These are phyloP conservation scores for Peribatodes rhomboidaria DNA, from an alignment of 2,888 invertebrate genomes.

Conservation along the genomic window DNA sequence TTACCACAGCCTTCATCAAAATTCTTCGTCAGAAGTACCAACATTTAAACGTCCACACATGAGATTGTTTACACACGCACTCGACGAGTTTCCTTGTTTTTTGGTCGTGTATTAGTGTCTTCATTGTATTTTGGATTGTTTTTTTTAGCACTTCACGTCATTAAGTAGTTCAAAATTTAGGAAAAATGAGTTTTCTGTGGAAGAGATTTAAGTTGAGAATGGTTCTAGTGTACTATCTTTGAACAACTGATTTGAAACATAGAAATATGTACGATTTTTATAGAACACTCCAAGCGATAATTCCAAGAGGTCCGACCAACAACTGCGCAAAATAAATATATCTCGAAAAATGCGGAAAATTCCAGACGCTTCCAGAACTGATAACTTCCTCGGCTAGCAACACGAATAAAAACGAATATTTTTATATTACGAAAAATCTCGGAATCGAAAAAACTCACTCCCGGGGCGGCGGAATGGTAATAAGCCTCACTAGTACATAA, in stretches of 20 bases:
- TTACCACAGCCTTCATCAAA: constrained; percentile 13
- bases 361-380: background rate
- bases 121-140: constrained; percentile 53
- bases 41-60: constrained; percentile 64
- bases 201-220: background rate
- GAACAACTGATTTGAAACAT: background rate
- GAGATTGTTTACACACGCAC: constrained; percentile 56
- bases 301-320: no score
- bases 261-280: background rate
- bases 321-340: background rate
- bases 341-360: background rate
- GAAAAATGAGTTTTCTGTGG: background rate
- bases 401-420: background rate
- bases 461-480: constrained; percentile 1
- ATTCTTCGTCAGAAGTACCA: constrained; percentile 62
- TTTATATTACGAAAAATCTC: background rate
- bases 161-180: background rate
- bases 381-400: constrained; percentile 7
- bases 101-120: constrained; percentile 47
- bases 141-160: constrained; percentile 27
- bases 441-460: constrained; percentile 2
- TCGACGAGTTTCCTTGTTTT: constrained; percentile 52
- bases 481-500: constrained; percentile 4
- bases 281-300: background rate
- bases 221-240: constrained; percentile 2